These are phyloP conservation scores for Anagyrus pseudococci DNA, from an alignment of 2,888 invertebrate species.

Conservation along the genomic window DNA sequence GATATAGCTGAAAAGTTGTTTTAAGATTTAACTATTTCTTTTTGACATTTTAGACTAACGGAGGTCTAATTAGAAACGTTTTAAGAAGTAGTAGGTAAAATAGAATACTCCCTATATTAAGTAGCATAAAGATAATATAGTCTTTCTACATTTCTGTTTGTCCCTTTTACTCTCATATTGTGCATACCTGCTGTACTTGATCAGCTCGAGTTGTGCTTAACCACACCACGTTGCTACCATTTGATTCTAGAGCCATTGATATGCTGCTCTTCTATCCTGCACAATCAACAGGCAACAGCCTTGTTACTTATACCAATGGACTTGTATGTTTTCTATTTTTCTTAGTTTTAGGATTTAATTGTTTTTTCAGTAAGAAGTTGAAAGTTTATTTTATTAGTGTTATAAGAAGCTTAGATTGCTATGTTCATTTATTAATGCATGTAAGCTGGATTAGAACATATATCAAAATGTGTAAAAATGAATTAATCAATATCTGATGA, in stretches of 20 bases:
- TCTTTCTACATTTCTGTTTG: slow-evolving; percentile 9
- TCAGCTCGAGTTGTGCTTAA: slow-evolving; percentile 57
- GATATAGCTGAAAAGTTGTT: too few relatives aligned
- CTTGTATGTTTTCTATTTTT: background rate
- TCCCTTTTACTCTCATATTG: slow-evolving; percentile 20
- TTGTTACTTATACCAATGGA: slow-evolving; percentile 11
- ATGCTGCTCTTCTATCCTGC: slow-evolving; percentile 53
- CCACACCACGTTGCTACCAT: slow-evolving; percentile 59
- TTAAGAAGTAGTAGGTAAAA: too few relatives aligned
- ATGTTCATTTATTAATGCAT: background rate
- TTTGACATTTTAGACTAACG: too few relatives aligned
- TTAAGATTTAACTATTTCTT: too few relatives aligned
- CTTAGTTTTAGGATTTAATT: too few relatives aligned
- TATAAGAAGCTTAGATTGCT: background rate
- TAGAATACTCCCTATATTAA: too few relatives aligned
- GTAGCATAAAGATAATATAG: too few relatives aligned
- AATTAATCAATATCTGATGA: too few relatives aligned
- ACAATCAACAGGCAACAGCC: slow-evolving; percentile 48
- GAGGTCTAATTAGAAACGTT: too few relatives aligned
- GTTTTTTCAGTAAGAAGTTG: background rate
- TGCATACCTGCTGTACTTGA: slow-evolving; percentile 59
- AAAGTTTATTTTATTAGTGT: background rate
- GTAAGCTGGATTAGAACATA: background rate
- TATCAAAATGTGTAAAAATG: background rate
- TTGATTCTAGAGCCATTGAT: slow-evolving; percentile 60